phyloP scores from a whole-genome alignment of 2,888 invertebrate genomes.

The Melolontha melolontha region DNA sequence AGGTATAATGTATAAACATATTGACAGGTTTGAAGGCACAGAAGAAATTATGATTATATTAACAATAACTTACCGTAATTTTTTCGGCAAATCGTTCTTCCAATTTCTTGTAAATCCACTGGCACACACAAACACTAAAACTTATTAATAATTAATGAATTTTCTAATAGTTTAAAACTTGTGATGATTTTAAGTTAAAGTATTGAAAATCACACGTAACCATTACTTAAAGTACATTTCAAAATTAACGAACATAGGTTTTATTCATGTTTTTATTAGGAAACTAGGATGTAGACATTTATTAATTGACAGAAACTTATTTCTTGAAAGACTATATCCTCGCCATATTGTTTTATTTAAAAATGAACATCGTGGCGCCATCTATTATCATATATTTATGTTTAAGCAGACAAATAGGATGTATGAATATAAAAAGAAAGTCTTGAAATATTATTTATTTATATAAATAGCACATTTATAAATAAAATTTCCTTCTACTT shows the following conservation, averaged over 20 bases:
- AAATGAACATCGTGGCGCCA: conserved; percentile 44
- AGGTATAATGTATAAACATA: no score
- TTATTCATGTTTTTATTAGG: conserved; percentile 33
- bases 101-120: conserved; percentile 25
- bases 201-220: conserved; percentile 27
- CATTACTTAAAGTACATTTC: conserved; percentile 34
- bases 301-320: conserved; percentile 50
- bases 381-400: conserved; percentile 16
- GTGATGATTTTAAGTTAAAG: conserved; percentile 10
- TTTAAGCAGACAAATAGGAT: background rate
- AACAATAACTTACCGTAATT: conserved; percentile 19
- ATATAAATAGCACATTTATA: conserved; percentile 68
- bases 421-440: background rate
- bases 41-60: no score
- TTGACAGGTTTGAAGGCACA: no score
- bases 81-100: conserved; percentile 9
- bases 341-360: conserved; percentile 55
- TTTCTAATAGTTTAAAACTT: conserved; percentile 4
- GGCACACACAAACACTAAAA: background rate
- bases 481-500: conserved; percentile 91
- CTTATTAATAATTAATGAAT: conserved; percentile 9
- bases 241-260: conserved; percentile 34
- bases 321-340: conserved; percentile 47
- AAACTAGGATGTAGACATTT: conserved; percentile 26
- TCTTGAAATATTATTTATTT: conserved; percentile 11